Evolutionary conservation across 2,113 vertebrate genomes (phyloP).

Genomic region (Cottus gobio): DNA sequence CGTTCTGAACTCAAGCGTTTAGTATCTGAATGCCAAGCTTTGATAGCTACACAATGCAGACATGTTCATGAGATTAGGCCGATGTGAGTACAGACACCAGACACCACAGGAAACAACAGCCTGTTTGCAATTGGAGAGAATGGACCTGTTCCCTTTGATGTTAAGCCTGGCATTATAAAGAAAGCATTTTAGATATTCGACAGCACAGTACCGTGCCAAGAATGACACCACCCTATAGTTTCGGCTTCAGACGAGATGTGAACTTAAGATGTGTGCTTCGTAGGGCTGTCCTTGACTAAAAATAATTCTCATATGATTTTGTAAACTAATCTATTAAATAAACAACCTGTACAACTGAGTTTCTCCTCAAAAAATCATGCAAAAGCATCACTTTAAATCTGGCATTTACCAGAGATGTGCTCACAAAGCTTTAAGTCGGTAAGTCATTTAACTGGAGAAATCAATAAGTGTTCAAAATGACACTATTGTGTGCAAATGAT

Average conservation of each 20-base stretch:
- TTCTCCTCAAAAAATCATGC: not conserved
- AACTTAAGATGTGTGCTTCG: not conserved
- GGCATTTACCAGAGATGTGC: not conserved
- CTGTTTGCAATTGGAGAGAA: constrained; percentile 4
- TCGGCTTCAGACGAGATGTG: not conserved
- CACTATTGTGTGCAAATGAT: not conserved
- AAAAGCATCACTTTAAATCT: not conserved
- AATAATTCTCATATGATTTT: not conserved
- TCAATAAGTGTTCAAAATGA: not conserved
- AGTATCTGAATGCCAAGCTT: constrained; percentile 33
- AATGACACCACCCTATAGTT: constrained; percentile 4
- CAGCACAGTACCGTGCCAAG: not conserved
- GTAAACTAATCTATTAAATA: not conserved
- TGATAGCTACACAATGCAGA: constrained; percentile 34
- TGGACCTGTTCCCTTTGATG: constrained; percentile 16
- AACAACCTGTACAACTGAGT: not conserved
- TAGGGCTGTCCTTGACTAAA: not conserved
- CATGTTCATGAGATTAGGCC: constrained; percentile 4
- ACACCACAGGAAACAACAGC: not conserved
- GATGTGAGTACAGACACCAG: constrained; percentile 16
- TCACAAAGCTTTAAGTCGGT: not conserved
- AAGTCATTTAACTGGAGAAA: not conserved
- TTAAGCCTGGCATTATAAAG: constrained; percentile 16
- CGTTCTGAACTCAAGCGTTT: constrained; percentile 22
- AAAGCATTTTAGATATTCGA: constrained; percentile 11